Conservation (phyloP, 2,888 invertebrate species). For the Mantis religiosa region DNA sequence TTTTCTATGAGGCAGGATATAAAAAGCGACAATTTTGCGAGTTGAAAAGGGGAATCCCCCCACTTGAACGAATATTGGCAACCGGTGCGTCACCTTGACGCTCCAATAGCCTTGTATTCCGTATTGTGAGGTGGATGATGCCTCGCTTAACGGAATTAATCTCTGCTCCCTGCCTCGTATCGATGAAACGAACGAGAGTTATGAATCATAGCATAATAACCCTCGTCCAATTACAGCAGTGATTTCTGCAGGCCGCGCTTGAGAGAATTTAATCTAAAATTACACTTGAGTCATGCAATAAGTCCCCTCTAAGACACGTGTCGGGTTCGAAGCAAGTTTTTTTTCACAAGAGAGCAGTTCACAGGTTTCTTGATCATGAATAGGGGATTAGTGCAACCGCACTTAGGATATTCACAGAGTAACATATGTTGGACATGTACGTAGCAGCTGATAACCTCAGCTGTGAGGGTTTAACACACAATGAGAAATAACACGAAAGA, state of each 20-base stretch:
- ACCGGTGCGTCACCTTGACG: not conserved
- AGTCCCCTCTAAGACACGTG: not conserved
- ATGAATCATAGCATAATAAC: not conserved
- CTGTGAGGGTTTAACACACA: too few relatives aligned
- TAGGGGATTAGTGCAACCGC: not conserved
- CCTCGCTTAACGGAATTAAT: not conserved
- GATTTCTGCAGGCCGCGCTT: not conserved
- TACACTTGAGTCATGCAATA: not conserved
- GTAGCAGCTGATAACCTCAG: too few relatives aligned
- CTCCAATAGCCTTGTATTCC: not conserved
- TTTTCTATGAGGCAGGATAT: not conserved
- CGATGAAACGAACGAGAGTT: not conserved
- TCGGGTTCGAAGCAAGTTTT: not conserved
- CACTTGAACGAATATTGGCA: not conserved
- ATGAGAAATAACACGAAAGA: too few relatives aligned
- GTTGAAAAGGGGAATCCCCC: not conserved
- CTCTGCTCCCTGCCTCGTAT: not conserved
- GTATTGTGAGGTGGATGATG: not conserved
- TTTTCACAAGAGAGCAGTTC: not conserved
- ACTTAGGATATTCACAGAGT: not conserved
- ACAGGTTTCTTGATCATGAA: not conserved
- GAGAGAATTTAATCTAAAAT: not conserved
- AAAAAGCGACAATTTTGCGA: not conserved
- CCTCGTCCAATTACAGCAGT: not conserved
- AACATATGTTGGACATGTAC: not conserved